Conservation (phyloP, 2,797 vertebrate genomes). For the Thaleichthys pacificus region DNA sequence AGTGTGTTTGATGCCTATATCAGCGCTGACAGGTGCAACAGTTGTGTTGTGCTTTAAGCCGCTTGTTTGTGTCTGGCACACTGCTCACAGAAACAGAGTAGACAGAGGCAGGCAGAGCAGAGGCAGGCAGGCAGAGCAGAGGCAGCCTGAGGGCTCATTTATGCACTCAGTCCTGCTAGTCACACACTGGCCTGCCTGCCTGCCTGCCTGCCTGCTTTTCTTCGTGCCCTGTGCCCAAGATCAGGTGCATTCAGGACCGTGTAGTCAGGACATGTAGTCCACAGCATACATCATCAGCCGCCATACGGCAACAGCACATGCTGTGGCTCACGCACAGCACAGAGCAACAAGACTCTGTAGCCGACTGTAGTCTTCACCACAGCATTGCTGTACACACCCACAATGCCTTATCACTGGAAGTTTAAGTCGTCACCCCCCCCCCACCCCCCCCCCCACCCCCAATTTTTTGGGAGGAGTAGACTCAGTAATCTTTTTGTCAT, state of each 20-base stretch:
- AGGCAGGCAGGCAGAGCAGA: constrained; percentile 5
- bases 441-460: not conserved
- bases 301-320: too few relatives aligned
- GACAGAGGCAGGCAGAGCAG: constrained; percentile 59
- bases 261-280: too few relatives aligned
- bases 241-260: too few relatives aligned
- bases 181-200: constrained; percentile 69
- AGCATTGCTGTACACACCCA: too few relatives aligned
- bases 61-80: constrained; percentile 66
- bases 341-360: too few relatives aligned
- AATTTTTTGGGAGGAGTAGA: too few relatives aligned
- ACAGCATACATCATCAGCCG: too few relatives aligned
- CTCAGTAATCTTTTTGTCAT: too few relatives aligned
- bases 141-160: constrained; percentile 76
- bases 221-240: not conserved
- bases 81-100: constrained; percentile 72
- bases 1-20: constrained; percentile 58
- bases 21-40: constrained; percentile 72
- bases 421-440: not conserved
- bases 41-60: constrained; percentile 72
- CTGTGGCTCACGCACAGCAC: too few relatives aligned
- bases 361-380: too few relatives aligned
- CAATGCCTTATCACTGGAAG: too few relatives aligned
- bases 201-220: not conserved
- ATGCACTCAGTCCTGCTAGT: constrained; percentile 70